Base-by-base conservation (phyloP, 2,888 invertebrate species). In the Mythimna loreyi region DNA sequence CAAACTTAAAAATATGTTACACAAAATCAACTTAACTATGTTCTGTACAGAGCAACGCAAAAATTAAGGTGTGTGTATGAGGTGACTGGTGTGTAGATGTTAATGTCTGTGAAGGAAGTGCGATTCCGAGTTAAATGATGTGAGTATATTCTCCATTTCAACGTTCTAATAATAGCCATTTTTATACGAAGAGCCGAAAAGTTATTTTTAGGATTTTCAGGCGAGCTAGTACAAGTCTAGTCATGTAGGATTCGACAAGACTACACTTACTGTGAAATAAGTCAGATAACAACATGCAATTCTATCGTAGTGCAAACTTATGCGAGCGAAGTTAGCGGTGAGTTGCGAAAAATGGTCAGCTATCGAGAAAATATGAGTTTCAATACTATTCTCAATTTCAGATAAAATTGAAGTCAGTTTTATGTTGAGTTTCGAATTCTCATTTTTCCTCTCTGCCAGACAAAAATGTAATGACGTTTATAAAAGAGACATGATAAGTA, bases 221-320 rank as follows among this genome's bases (percentile, higher is more conserved):
- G 0, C 11, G 11, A 11, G 33, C 2, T 9, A 33, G 33, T 33
- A 33, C n/a, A n/a, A n/a, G n/a, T n/a, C n/a, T n/a, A n/a, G n/a
- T 28, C 4, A 4, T 28, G 28, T 28, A 5, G 19, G 55, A 45
- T 28, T 33, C 61, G 55, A 50, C 64, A 43, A 50, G 47, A 28
- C 47, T 52, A 59, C 53, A 40, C 16, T 16, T 40, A 40, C 40
- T 16, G 40, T 4, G 40, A 30, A 3, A 47, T 57, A 69, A 73
- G 65, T 76, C 73, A 56, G 47, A 43, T 53, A 80, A 78, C 84
- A 76, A 72, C 67, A 71, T 81, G 71, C 47, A 60, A 60, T 52
- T 61, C 50, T 23, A 19, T 33, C 21, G 13, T 25, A 28, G 28
- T 30, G 33, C 49, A 47, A 76, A 72, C 72, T 72, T 66, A 30